Percentiles rank a stretch among this genome's conserved stretches.
phyloP scores from a whole-genome alignment of 2,797 vertebrate species.

The Lerista edwardsae region DNA sequence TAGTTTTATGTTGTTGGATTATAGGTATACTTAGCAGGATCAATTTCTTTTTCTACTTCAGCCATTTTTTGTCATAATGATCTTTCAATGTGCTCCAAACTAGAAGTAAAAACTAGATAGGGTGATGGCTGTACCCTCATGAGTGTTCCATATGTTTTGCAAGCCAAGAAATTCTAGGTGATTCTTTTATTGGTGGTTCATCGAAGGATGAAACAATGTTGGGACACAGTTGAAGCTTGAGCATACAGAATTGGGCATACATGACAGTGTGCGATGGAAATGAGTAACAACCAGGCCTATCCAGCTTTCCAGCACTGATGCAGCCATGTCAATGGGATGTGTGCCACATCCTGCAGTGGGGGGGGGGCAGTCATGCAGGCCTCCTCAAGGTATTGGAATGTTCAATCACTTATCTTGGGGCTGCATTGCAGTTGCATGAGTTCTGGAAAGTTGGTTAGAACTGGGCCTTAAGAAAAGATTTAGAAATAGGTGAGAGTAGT shows the following conservation, averaged over 20 bases:
- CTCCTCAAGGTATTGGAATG: no score
- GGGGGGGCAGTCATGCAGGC: no score
- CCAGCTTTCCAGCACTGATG: no score
- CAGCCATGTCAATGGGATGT: no score
- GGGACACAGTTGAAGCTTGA: neutral
- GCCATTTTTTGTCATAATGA: neutral
- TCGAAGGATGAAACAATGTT: neutral
- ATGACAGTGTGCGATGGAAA: neutral
- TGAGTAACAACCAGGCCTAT: no score
- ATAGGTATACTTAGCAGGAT: no score
- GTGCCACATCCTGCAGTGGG: no score
- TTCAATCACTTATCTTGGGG: no score
- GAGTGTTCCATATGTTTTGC: neutral
- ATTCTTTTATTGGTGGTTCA: neutral
- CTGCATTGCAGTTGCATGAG: no score
- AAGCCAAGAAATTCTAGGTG: no score
- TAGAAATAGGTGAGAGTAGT: neutral
- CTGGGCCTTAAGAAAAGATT: no score
- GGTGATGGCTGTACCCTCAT: neutral
- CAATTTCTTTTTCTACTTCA: neutral
- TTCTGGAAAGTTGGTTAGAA: no score
- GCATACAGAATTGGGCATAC: neutral
- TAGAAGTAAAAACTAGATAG: neutral
- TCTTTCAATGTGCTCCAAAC: neutral
- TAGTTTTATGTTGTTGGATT: neutral